Evolutionary conservation across 2,113 vertebrate species (phyloP).

Genomic region (Myiozetetes cayanensis): DNA sequence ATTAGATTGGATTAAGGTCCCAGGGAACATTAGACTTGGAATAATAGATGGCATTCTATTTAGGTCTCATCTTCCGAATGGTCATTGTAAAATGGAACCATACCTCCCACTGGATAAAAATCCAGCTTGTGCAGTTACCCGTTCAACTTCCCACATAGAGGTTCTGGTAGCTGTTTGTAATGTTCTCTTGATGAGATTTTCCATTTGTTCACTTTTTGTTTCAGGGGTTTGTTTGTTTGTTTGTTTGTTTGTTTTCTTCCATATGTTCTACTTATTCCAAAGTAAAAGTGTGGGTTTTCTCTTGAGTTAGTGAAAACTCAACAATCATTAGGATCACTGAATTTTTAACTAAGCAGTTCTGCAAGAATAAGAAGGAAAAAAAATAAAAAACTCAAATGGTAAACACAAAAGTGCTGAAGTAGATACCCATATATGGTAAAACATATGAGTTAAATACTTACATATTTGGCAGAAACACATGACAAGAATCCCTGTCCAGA

Average conservation of each 20-base stretch:
- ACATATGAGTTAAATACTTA: slow-evolving; percentile 38
- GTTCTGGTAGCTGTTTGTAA: background rate
- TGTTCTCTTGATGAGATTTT: background rate
- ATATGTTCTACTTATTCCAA: background rate
- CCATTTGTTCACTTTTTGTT: background rate
- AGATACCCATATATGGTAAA: slow-evolving; percentile 46
- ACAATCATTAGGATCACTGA: background rate
- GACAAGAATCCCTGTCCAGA: slow-evolving; percentile 48
- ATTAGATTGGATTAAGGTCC: background rate
- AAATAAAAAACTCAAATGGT: background rate
- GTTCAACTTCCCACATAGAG: background rate
- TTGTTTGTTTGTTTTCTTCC: background rate
- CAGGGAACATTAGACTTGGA: background rate
- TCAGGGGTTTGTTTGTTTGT: background rate
- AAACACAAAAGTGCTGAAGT: slow-evolving; percentile 44
- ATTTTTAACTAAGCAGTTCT: slow-evolving; percentile 14
- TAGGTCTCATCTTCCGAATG: background rate
- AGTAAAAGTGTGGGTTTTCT: background rate
- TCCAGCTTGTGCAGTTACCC: background rate
- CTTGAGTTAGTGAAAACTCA: background rate
- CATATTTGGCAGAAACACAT: slow-evolving; percentile 57
- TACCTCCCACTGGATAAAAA: background rate
- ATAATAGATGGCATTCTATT: background rate
- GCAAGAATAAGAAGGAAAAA: background rate
- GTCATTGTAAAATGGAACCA: background rate